Evolutionary conservation across 2,113 vertebrate genomes (phyloP).

Genomic region (Plotosus lineatus): DNA sequence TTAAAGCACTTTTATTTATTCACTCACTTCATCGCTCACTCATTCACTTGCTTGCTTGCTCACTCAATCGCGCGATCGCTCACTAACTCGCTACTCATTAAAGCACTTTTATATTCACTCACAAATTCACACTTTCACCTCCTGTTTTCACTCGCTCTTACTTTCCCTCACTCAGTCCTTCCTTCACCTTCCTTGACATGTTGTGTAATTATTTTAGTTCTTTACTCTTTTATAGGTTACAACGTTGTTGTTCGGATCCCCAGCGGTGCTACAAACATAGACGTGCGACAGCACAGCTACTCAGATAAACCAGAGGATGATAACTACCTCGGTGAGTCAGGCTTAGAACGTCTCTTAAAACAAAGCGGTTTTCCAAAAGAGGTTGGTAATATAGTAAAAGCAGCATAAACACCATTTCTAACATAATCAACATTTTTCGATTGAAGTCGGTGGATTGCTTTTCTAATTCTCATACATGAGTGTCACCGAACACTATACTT

Average conservation of each 20-base stretch:
- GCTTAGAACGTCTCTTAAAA: neutral
- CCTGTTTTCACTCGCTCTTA: neutral
- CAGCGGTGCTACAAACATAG: slow-evolving; percentile 94
- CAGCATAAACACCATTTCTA: neutral
- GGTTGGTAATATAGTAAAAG: neutral
- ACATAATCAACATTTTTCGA: neutral
- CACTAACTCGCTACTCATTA: neutral
- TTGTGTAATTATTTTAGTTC: neutral
- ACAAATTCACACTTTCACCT: neutral
- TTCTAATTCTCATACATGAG: neutral
- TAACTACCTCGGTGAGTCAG: slow-evolving; percentile 95
- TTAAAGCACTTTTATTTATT: neutral
- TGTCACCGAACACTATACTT: neutral
- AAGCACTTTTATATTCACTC: too few relatives aligned
- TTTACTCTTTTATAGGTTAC: slow-evolving; percentile 79
- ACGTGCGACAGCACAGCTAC: slow-evolving; percentile 97
- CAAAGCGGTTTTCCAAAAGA: neutral
- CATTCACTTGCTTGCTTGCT: neutral
- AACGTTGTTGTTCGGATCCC: slow-evolving; percentile 93
- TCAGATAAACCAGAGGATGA: slow-evolving; percentile 97
- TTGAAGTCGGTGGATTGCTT: neutral
- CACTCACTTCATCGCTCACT: too few relatives aligned
- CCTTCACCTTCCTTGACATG: too few relatives aligned
- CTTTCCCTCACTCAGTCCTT: neutral
- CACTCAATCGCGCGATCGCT: neutral